phyloP scores from a whole-genome alignment of 2,888 invertebrate genomes.

The Ennomos erosarius region DNA sequence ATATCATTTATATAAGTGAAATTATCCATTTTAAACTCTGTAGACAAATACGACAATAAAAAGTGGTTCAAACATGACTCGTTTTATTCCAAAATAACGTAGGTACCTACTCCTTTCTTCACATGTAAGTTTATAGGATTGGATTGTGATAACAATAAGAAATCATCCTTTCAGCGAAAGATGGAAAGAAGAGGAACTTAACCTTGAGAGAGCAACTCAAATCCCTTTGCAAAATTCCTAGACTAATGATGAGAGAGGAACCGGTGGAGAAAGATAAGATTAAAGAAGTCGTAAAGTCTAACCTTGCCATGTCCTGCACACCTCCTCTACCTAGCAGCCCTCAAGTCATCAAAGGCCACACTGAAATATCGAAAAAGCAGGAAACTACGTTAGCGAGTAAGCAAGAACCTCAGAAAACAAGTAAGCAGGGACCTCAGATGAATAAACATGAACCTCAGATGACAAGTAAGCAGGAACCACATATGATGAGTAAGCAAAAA shows the following conservation, averaged over 20 bases:
- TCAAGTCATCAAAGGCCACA: background rate
- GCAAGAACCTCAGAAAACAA: no score
- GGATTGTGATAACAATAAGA: conserved; percentile 48
- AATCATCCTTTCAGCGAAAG: conserved; percentile 68
- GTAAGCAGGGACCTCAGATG: no score
- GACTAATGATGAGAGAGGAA: conserved; percentile 37
- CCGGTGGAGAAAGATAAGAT: conserved; percentile 15
- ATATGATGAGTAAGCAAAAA: no score
- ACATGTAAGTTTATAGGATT: conserved; percentile 38
- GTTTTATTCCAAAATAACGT: background rate
- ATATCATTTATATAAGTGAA: no score
- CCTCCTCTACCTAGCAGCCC: conserved; percentile 3
- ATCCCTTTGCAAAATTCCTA: conserved; percentile 41
- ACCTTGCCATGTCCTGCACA: no score
- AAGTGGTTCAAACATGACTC: no score
- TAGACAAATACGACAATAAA: no score
- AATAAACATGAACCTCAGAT: no score
- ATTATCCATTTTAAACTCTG: no score
- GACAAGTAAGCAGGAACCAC: no score
- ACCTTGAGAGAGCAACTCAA: conserved; percentile 47
- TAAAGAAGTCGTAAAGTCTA: background rate
- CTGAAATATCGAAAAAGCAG: background rate
- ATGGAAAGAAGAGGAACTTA: conserved; percentile 50
- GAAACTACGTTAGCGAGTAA: background rate
- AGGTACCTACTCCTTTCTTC: background rate